These are phyloP conservation scores for Helicolenus hilgendorfi DNA, from an alignment of 2,797 vertebrate species.

Conservation along the genomic window DNA sequence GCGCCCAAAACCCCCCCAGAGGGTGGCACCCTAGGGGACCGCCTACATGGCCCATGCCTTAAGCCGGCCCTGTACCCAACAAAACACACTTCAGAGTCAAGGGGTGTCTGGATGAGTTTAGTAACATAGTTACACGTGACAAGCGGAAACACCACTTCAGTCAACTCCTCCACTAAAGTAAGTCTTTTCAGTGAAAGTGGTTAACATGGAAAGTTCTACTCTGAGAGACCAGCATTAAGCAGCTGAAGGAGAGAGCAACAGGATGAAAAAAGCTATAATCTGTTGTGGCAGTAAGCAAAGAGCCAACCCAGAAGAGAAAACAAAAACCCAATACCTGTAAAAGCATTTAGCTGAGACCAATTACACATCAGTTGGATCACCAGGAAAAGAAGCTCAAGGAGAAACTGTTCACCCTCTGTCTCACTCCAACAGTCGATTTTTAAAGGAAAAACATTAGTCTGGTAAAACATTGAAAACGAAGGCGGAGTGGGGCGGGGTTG, in stretches of 20 bases:
- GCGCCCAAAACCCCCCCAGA: no score
- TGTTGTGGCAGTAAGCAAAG: constrained; percentile 58
- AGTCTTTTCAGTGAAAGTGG: constrained; percentile 23
- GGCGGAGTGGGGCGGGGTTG: neutral
- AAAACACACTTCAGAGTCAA: neutral
- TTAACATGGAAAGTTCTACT: constrained; percentile 35
- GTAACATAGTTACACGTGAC: neutral
- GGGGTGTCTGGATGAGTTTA: neutral
- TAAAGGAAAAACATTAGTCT: constrained; percentile 22
- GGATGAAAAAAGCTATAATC: constrained; percentile 56
- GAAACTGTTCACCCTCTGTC: constrained; percentile 31
- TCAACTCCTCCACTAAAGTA: neutral
- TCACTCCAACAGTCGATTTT: constrained; percentile 20
- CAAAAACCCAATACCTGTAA: constrained; percentile 58
- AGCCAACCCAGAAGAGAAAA: constrained; percentile 44
- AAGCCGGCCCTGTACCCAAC: no score
- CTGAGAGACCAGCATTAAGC: constrained; percentile 38
- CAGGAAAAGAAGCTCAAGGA: constrained; percentile 32
- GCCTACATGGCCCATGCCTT: no score
- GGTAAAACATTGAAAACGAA: constrained; percentile 27
- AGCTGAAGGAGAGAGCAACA: constrained; percentile 21
- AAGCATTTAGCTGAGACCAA: constrained; percentile 54
- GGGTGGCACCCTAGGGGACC: no score
- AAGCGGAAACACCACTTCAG: neutral
- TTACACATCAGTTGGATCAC: constrained; percentile 55